phyloP scores from a whole-genome alignment of 2,888 invertebrate genomes.

The Oscheius sp. region DNA sequence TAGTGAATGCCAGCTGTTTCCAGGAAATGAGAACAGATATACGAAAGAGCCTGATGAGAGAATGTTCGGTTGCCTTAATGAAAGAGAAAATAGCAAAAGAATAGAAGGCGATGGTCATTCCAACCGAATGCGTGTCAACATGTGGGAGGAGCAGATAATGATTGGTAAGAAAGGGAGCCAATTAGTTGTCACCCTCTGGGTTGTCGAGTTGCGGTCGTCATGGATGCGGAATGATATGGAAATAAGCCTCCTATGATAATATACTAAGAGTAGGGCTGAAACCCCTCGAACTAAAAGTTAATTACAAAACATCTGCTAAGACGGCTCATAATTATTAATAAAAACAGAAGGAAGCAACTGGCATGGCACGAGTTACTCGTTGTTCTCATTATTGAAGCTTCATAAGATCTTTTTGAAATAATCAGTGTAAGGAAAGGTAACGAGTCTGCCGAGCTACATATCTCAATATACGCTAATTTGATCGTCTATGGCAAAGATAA shows the following conservation, averaged over 20 bases:
- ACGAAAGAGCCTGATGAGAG: slow-evolving; percentile 2
- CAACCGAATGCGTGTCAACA: slow-evolving; percentile 10
- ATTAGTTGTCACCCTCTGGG: background rate
- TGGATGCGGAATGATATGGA: background rate
- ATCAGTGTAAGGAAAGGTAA: too few relatives aligned
- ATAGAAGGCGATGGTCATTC: background rate
- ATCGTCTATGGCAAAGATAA: too few relatives aligned
- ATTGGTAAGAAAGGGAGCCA: slow-evolving; percentile 1
- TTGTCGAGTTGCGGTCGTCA: slow-evolving; percentile 5
- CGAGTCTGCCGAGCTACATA: too few relatives aligned
- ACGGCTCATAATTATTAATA: too few relatives aligned
- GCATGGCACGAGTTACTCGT: too few relatives aligned
- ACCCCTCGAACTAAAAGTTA: too few relatives aligned
- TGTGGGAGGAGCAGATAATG: slow-evolving; percentile 1
- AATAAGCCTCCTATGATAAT: background rate
- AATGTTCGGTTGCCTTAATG: background rate
- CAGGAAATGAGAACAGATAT: background rate
- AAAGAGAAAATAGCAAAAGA: background rate
- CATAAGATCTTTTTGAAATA: too few relatives aligned
- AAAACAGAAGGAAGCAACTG: too few relatives aligned
- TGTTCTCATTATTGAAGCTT: too few relatives aligned
- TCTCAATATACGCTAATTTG: too few relatives aligned
- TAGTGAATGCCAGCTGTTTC: slow-evolving; percentile 5
- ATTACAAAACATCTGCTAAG: too few relatives aligned
- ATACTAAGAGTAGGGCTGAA: too few relatives aligned